Conservation (phyloP, 1,140 invertebrate genomes). For the Antheraea mylitta region DNA sequence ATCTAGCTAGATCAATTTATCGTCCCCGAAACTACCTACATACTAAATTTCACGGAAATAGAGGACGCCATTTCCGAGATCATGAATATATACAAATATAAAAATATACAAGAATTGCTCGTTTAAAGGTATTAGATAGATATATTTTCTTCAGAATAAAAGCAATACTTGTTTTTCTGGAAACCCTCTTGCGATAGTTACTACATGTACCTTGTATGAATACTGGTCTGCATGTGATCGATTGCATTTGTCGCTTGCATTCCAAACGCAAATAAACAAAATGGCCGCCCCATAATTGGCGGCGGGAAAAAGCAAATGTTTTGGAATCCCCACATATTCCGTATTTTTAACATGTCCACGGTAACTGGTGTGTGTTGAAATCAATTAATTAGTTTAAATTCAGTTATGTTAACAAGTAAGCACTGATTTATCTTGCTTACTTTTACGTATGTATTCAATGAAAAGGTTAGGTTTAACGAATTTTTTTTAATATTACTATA, state of each 20-base stretch:
- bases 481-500: too few species aligned
- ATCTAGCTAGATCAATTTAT: too few species aligned
- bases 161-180: not conserved
- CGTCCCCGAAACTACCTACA: too few species aligned
- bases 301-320: constrained; percentile 21
- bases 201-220: too few species aligned
- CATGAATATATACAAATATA: too few species aligned
- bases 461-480: too few species aligned
- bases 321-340: constrained; percentile 14
- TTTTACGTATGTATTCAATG: too few species aligned
- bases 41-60: too few species aligned
- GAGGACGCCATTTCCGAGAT: too few species aligned
- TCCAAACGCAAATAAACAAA: constrained; percentile 7
- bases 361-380: not conserved
- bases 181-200: not conserved
- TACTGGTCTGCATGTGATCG: too few species aligned
- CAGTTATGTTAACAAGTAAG: constrained; percentile 11
- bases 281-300: constrained; percentile 21
- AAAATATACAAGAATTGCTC: too few species aligned
- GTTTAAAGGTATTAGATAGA: too few species aligned
- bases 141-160: not conserved
- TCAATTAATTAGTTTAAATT: constrained; percentile 14
- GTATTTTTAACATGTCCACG: constrained; percentile 8
- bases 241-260: constrained; percentile 6
- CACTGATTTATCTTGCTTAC: not conserved